phyloP scores from a whole-genome alignment of 2,113 vertebrate genomes.

The Natator depressus region DNA sequence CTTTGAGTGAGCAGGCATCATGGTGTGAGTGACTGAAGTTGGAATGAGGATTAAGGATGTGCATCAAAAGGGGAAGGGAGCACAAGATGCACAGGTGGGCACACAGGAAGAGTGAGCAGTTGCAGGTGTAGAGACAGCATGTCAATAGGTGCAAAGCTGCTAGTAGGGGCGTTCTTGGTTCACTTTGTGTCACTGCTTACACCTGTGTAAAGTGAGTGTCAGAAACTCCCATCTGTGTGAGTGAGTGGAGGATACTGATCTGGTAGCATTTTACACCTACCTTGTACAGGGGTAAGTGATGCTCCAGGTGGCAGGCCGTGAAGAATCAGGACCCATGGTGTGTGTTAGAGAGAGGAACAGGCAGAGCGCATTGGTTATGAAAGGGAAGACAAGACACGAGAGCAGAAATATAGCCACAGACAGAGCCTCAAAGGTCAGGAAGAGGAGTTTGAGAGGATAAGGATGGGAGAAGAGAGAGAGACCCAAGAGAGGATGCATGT shows the following conservation, averaged over 20 bases:
- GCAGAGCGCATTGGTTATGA: not conserved
- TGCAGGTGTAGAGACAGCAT: not conserved
- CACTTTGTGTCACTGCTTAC: not conserved
- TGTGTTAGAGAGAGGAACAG: not conserved
- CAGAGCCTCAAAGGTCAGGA: fast-evolving
- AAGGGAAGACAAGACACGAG: not conserved
- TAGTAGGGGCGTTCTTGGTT: not conserved
- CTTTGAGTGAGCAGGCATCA: not conserved
- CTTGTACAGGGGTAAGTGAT: not conserved
- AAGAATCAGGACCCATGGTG: not conserved
- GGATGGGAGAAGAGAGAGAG: not conserved
- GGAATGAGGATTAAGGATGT: too few species aligned
- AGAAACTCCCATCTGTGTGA: not conserved
- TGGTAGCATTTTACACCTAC: not conserved
- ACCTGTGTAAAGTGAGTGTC: not conserved
- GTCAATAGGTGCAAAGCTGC: not conserved
- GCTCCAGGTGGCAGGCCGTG: not conserved
- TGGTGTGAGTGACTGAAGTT: not conserved
- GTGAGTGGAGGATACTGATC: not conserved
- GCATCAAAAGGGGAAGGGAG: too few species aligned
- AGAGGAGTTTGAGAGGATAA: not conserved
- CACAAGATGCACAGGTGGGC: too few species aligned
- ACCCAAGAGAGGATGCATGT: not conserved
- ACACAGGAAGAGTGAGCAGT: too few species aligned
- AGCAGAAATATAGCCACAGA: fast-evolving